phyloP scores from a whole-genome alignment of 2,113 vertebrate species.

The Poeciliopsis prolifica region DNA sequence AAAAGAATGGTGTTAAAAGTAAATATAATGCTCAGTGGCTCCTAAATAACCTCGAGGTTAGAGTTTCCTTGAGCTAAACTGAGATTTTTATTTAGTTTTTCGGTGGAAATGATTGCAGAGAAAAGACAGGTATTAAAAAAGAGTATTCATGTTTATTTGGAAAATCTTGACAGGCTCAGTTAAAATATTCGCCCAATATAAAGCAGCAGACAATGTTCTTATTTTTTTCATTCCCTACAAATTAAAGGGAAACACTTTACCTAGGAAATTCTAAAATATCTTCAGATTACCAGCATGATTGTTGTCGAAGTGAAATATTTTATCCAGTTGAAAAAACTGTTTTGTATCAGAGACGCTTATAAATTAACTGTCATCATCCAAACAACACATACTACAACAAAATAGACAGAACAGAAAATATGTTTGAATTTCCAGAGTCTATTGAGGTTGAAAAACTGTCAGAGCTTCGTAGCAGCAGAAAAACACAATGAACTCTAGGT shows the following conservation, averaged over 20 bases:
- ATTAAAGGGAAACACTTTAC: too few relatives aligned
- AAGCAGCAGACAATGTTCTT: too few relatives aligned
- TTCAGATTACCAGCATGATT: too few relatives aligned
- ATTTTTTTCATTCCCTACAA: too few relatives aligned
- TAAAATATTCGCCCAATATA: too few relatives aligned
- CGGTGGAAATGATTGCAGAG: too few relatives aligned
- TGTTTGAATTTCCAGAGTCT: conserved; percentile 38
- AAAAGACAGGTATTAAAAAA: too few relatives aligned
- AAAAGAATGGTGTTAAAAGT: conserved; percentile 29
- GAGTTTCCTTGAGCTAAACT: conserved; percentile 14
- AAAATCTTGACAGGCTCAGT: too few relatives aligned
- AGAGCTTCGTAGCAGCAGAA: conserved; percentile 8
- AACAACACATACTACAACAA: conserved; percentile 12
- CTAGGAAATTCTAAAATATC: too few relatives aligned
- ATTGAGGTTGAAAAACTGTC: conserved; percentile 41
- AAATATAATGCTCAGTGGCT: conserved; percentile 22
- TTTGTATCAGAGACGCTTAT: neutral
- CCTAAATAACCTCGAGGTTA: conserved; percentile 29
- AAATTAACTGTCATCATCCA: neutral
- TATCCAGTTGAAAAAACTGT: too few relatives aligned
- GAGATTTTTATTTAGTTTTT: conserved; percentile 46
- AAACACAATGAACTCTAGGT: neutral
- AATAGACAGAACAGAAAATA: neutral
- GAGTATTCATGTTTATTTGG: too few relatives aligned
- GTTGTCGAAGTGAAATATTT: too few relatives aligned